phyloP scores from a whole-genome alignment of 1,140 invertebrate species.

The Caenorhabditis inopinata region DNA sequence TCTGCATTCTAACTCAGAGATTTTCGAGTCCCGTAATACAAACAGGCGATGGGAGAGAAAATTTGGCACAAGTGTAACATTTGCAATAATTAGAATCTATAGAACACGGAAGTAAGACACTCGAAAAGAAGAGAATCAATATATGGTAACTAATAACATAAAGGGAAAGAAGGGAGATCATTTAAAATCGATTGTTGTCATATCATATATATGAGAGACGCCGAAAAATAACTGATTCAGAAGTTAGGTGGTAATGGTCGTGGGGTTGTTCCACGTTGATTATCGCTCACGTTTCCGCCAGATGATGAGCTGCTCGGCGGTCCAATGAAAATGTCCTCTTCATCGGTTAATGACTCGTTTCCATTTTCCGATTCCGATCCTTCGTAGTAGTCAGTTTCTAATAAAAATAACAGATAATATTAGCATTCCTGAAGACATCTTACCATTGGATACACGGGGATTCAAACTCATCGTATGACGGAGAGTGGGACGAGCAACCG shows the following conservation, averaged over 20 bases:
- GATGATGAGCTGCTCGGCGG: neutral
- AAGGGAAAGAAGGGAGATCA: no score
- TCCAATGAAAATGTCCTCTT: neutral
- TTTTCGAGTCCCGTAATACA: neutral
- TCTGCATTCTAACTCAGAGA: no score
- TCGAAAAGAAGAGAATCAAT: no score
- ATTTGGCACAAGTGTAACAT: no score
- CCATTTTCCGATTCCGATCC: neutral
- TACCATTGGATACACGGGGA: no score
- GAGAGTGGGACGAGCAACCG: slow-evolving; percentile 33
- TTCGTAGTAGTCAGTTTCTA: neutral
- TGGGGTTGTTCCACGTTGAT: neutral
- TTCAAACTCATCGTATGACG: slow-evolving; percentile 28
- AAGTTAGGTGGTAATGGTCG: neutral
- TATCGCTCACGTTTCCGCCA: neutral
- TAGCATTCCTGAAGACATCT: no score
- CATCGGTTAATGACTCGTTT: neutral
- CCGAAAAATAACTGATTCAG: slow-evolving; percentile 1
- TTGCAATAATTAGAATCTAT: no score
- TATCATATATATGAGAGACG: no score
- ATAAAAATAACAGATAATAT: no score
- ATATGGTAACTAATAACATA: no score
- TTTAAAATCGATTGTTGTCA: no score
- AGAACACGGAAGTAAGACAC: neutral
- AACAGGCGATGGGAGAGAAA: neutral